A percentile compares a stretch with the other conserved stretches of the same genome.
phyloP scores from a whole-genome alignment of 2,113 vertebrate species.

The Sardina pilchardus region DNA sequence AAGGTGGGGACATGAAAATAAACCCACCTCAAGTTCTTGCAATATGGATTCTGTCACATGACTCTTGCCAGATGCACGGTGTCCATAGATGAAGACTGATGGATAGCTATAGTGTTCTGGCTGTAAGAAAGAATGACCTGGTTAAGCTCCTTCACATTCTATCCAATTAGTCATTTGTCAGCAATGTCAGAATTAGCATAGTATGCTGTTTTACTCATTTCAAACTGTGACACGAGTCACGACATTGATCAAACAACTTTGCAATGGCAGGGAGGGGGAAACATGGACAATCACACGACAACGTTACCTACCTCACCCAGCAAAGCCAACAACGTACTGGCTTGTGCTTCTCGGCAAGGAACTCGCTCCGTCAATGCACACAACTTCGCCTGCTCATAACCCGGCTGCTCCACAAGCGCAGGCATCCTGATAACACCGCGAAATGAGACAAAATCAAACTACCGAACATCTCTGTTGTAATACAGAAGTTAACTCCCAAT shows the following conservation, averaged over 20 bases:
- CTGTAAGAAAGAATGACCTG: slow-evolving; percentile 57
- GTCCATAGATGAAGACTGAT: slow-evolving; percentile 92
- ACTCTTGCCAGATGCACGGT: slow-evolving; percentile 92
- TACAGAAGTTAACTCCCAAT: neutral
- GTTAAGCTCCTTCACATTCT: neutral
- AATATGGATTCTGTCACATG: slow-evolving; percentile 84
- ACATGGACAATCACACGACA: neutral
- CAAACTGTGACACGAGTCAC: neutral
- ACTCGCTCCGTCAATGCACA: slow-evolving; percentile 68
- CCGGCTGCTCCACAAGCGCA: slow-evolving; percentile 60
- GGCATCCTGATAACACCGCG: slow-evolving; percentile 61
- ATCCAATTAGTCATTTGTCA: too few species aligned
- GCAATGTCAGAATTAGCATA: neutral
- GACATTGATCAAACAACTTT: neutral
- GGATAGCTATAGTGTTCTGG: slow-evolving; percentile 87
- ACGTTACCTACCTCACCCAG: slow-evolving; percentile 83
- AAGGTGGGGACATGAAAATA: neutral
- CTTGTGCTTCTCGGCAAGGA: slow-evolving; percentile 84
- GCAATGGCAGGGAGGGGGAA: neutral
- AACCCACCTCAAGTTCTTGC: slow-evolving; percentile 85
- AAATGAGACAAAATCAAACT: neutral
- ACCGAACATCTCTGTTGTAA: neutral
- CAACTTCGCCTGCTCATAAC: slow-evolving; percentile 72
- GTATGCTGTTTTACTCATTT: neutral
- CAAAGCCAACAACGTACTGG: slow-evolving; percentile 77